Conservation (phyloP, 2,888 invertebrate genomes). For the Serripes groenlandicus region DNA sequence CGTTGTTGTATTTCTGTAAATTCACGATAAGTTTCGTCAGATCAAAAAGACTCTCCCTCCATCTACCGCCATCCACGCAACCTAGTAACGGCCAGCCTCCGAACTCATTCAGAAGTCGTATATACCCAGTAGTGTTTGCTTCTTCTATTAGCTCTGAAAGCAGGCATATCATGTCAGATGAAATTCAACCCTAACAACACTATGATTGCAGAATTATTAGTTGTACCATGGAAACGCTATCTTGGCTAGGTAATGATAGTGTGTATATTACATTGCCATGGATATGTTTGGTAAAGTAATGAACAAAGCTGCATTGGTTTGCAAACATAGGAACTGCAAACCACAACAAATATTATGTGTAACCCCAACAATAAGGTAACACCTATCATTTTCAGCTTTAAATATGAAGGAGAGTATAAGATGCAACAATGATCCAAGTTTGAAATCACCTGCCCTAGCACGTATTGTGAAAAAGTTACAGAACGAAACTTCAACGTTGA, state of each 20-base stretch:
- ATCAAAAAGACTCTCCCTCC: conserved; percentile 88
- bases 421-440: too few species aligned
- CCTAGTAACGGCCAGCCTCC: conserved; percentile 94
- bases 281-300: too few species aligned
- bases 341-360: too few species aligned
- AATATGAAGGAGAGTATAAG: too few species aligned
- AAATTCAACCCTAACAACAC: neutral
- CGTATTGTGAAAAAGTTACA: too few species aligned
- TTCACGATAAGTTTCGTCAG: conserved; percentile 88
- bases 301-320: too few species aligned
- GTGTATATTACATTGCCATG: neutral
- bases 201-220: neutral
- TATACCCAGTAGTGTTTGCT: conserved; percentile 87
- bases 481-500: too few species aligned
- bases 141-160: conserved; percentile 90
- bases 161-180: neutral
- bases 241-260: neutral
- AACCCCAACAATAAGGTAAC: too few species aligned
- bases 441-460: too few species aligned
- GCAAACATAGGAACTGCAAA: too few species aligned
- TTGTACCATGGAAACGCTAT: neutral
- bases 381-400: too few species aligned
- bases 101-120: conserved; percentile 89
- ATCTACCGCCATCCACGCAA: conserved; percentile 83
- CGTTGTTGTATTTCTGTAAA: conserved; percentile 91